A percentile compares a stretch with the other conserved stretches of the same genome.
These are phyloP conservation scores for Erinaceus europaeus DNA, from an alignment of 2,113 vertebrate species.

Conservation along the genomic window DNA sequence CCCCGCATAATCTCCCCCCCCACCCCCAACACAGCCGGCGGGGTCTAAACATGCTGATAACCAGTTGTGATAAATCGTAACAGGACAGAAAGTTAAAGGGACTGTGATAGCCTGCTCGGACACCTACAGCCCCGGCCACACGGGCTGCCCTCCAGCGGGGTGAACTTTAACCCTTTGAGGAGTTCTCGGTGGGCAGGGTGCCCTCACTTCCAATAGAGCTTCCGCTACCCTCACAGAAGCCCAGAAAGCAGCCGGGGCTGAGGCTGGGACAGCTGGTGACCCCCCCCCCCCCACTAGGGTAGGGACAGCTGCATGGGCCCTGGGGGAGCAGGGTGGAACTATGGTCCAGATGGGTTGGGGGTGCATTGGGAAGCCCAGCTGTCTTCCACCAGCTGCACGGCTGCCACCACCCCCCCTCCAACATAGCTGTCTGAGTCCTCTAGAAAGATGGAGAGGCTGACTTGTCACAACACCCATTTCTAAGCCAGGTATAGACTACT, in stretches of 20 bases:
- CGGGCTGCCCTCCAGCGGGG: conserved; percentile 63
- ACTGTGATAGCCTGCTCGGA: conserved; percentile 75
- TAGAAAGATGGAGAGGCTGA: background rate
- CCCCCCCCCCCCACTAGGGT: too few relatives aligned
- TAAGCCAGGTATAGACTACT: too few relatives aligned
- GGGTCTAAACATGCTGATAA: conserved; percentile 75
- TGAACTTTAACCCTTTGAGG: conserved; percentile 90
- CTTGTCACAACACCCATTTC: too few relatives aligned
- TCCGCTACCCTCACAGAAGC: conserved; percentile 38
- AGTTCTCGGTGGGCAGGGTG: conserved; percentile 28
- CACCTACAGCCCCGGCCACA: conserved; percentile 56
- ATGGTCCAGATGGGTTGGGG: accelerated
- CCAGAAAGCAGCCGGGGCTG: conserved; percentile 65
- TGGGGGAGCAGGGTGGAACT: accelerated
- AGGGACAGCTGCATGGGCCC: background rate
- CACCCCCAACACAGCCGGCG: background rate
- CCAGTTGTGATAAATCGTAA: conserved; percentile 74
- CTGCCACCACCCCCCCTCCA: too few relatives aligned
- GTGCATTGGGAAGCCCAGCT: background rate
- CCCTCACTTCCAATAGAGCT: background rate
- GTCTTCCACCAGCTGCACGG: background rate
- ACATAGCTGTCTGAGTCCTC: background rate
- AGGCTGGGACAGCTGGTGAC: conserved; percentile 66
- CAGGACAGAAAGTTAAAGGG: conserved; percentile 90
- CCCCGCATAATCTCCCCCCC: conserved; percentile 60